A percentile compares a stretch with the other conserved stretches of the same genome.
Conservation (phyloP, 1,140 invertebrate species). For the Chrysomallon squamiferum region DNA sequence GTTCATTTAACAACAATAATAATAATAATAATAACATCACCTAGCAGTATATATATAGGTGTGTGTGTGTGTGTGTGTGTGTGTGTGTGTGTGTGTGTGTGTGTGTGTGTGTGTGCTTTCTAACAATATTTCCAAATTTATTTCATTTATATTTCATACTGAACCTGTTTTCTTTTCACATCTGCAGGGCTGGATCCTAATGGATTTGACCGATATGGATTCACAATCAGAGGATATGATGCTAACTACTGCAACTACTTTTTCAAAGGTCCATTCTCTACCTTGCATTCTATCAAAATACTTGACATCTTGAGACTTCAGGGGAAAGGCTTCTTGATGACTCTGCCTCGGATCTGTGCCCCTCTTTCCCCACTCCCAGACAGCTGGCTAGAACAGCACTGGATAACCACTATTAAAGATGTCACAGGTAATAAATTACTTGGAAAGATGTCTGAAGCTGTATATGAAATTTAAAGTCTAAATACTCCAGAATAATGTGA, state of each 20-base stretch:
- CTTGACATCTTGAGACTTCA: conserved; percentile 37
- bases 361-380: conserved; percentile 30
- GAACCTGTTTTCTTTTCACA: no score
- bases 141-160: no score
- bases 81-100: no score
- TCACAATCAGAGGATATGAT: conserved; percentile 37
- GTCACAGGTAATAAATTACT: conserved; percentile 30
- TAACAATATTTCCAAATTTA: no score
- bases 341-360: conserved; percentile 38
- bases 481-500: no score
- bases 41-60: no score
- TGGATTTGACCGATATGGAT: conserved; percentile 47
- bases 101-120: no score
- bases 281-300: conserved; percentile 28
- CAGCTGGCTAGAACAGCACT: conserved; percentile 40
- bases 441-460: no score
- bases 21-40: no score
- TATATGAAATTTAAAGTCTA: no score
- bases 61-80: no score
- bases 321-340: conserved; percentile 37
- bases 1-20: no score
- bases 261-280: conserved; percentile 43
- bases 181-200: conserved; percentile 29
- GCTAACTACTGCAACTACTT: conserved; percentile 42
- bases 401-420: conserved; percentile 36